phyloP scores from a whole-genome alignment of 2,888 invertebrate genomes.

The Cremastobaeus sp. region DNA sequence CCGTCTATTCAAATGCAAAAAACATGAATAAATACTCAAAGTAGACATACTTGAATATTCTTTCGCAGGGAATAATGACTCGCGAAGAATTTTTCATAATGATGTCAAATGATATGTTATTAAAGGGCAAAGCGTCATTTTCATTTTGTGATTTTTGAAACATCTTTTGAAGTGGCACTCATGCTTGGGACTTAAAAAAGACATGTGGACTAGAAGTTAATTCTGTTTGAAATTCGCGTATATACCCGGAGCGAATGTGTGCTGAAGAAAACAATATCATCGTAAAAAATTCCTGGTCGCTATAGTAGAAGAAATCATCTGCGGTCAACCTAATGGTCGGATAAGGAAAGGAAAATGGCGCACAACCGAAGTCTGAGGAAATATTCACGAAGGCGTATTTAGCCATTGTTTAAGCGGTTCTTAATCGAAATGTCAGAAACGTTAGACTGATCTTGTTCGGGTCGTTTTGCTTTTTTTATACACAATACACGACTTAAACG shows the following conservation, averaged over 20 bases:
- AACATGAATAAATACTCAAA: no score
- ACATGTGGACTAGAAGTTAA: conserved; percentile 36
- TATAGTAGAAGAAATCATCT: conserved; percentile 16
- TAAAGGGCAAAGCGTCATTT: conserved; percentile 17
- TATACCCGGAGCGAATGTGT: neutral
- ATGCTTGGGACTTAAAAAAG: conserved; percentile 43
- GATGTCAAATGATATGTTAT: conserved; percentile 1
- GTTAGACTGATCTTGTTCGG: neutral
- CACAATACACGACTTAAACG: conserved; percentile 51
- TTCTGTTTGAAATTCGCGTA: conserved; percentile 44
- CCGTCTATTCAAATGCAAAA: no score
- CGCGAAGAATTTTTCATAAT: neutral
- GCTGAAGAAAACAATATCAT: no score
- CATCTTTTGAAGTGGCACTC: conserved; percentile 35
- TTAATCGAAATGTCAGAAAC: conserved; percentile 17
- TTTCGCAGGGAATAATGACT: no score
- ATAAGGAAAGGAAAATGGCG: no score
- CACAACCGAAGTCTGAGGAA: no score
- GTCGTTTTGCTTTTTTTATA: conserved; percentile 23
- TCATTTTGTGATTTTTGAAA: conserved; percentile 32
- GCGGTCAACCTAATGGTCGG: no score
- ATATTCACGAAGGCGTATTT: neutral
- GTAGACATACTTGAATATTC: no score
- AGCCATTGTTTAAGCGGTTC: neutral
- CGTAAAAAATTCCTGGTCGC: no score